These are phyloP conservation scores for Drosophila neotestacea DNA, from an alignment of 2,888 invertebrate genomes.

Conservation along the genomic window DNA sequence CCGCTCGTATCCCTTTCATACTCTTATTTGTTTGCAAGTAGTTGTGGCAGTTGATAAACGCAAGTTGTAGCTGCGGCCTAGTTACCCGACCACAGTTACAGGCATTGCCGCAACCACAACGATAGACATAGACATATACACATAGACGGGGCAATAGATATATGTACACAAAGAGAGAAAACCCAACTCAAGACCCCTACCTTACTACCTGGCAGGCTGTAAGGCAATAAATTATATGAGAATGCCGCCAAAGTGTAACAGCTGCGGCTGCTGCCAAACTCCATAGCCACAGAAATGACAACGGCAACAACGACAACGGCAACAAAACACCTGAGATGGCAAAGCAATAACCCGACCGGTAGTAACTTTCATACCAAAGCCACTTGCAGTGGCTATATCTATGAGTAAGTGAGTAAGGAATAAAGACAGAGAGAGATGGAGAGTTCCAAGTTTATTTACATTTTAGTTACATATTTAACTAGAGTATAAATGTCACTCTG, in stretches of 20 bases:
- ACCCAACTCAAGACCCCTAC: conserved; percentile 60
- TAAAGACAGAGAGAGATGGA: background rate
- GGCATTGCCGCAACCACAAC: conserved; percentile 18
- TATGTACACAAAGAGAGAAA: conserved; percentile 16
- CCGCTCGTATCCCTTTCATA: background rate
- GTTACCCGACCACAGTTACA: conserved; percentile 47
- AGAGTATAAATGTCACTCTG: conserved; percentile 2
- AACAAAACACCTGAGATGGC: conserved; percentile 53
- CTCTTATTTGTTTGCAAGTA: conserved; percentile 53
- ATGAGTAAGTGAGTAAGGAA: background rate
- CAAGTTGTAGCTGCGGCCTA: conserved; percentile 75
- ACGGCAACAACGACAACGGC: conserved; percentile 20
- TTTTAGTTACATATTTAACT: conserved; percentile 43
- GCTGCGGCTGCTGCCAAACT: conserved; percentile 70
- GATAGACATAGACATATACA: conserved; percentile 34
- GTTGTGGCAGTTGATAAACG: conserved; percentile 77
- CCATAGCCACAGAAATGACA: conserved; percentile 27
- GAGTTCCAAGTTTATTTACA: conserved; percentile 57
- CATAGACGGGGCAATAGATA: conserved; percentile 14
- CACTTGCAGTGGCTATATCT: conserved; percentile 46
- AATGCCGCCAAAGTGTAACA: conserved; percentile 81
- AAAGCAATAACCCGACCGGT: conserved; percentile 49
- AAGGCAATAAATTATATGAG: conserved; percentile 79
- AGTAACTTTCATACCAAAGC: conserved; percentile 66
- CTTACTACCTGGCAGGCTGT: conserved; percentile 51